Evolutionary conservation across 2,888 invertebrate genomes (phyloP), one percentile per base, ranked within the genome.

Genomic region (Adineta ricciae): DNA sequence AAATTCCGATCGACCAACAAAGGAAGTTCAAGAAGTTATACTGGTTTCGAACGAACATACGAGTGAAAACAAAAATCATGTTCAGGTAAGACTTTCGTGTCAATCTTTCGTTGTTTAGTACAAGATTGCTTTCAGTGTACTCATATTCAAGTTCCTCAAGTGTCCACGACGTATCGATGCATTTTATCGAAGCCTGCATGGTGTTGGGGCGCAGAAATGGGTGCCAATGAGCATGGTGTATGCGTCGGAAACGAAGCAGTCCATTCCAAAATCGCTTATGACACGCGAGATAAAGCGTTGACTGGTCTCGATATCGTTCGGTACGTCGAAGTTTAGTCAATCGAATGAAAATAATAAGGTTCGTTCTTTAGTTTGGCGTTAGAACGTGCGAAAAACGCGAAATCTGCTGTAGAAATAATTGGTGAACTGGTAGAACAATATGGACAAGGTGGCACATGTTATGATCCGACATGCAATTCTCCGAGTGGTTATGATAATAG

Each of bases 121-220:
- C 27, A 46, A 11, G 11, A 38, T 41, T 8, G 38, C 24, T 78
- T n/a, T n/a, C 41, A 94, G 94, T 94, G 94, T 89, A 94, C 94
- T 64, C 94, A 94, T 88, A 93, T 94, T 87, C 92, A 93, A 88
- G 92, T 94, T 32, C 91, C 91, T 32, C 93, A 93, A 89, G 90
- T 90, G 5, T 90, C 91, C 14, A 91, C 92, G 49, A 92, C 93
- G 5, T 92, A 94, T 89, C 92, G 93, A 52, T 93, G 94, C 2
- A 93, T 95, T 88, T 90, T 95, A 87, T 94, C 94, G 89, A 94
- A 94, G 89, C 94, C 94, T 1, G 92, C 93, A 14, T 94, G 94
- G 93, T 93, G 94, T 92, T 95, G 95, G 94, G 95, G 95, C 5
- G 94, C 94, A 0, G 95, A 95, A 90, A 94, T 94, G 93, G 95